Conservation (phyloP, 2,888 invertebrate genomes). For the Coelinius sp. region DNA sequence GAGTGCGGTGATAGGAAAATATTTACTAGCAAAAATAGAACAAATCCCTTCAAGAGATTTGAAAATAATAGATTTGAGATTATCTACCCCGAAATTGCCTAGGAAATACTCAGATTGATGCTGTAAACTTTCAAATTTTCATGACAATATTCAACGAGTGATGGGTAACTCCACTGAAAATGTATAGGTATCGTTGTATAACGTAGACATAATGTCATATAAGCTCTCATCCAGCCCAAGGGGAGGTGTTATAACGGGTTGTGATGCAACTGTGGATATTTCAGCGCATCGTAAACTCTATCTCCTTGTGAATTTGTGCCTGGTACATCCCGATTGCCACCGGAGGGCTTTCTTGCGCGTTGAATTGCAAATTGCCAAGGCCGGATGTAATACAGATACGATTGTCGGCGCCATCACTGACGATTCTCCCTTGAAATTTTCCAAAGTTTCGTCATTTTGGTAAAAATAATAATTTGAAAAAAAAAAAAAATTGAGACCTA, state of each 20-base stretch:
- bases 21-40: too few species aligned
- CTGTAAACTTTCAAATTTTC: conserved; percentile 13
- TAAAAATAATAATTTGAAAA: background rate
- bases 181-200: conserved; percentile 21
- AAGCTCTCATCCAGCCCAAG: background rate
- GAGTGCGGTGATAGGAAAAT: background rate
- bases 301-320: conserved; percentile 15
- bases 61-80: background rate
- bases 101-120: background rate
- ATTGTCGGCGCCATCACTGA: conserved; percentile 43
- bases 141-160: conserved; percentile 7
- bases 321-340: conserved; percentile 48
- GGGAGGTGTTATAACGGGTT: background rate
- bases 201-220: conserved; percentile 21
- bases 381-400: conserved; percentile 50
- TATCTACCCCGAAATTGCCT: background rate
- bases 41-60: background rate
- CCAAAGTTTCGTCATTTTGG: background rate
- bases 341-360: conserved; percentile 43
- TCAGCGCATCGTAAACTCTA: conserved; percentile 21
- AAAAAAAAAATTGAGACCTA: background rate
- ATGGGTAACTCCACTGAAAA: conserved; percentile 8
- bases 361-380: conserved; percentile 49
- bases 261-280: conserved; percentile 17
- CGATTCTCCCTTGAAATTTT: conserved; percentile 33